A percentile compares a stretch with the other conserved stretches of the same genome.
phyloP scores from a whole-genome alignment of 2,888 invertebrate species.

The Therioaphis trifolii region DNA sequence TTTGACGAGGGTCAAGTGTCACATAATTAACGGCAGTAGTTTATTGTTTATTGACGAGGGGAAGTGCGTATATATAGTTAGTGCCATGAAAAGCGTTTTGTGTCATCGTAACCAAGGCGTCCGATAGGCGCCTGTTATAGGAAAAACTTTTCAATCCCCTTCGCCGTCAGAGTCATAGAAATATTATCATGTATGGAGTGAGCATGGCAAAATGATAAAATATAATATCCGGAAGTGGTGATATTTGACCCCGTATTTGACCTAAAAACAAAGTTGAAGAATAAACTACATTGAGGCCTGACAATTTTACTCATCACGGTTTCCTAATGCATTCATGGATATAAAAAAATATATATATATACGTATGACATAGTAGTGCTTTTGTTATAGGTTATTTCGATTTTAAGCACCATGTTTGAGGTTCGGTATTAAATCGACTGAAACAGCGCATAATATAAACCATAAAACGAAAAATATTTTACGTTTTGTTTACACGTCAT shows the following conservation, averaged over 20 bases:
- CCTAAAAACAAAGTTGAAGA: conserved; percentile 30
- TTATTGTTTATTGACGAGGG: conserved; percentile 36
- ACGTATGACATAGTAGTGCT: background rate
- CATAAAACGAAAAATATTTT: conserved; percentile 25
- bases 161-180: background rate
- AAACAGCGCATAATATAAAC: conserved; percentile 7
- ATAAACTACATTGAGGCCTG: background rate
- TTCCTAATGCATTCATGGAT: background rate
- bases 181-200: background rate
- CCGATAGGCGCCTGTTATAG: conserved; percentile 17
- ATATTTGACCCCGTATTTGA: conserved; percentile 17
- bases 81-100: background rate
- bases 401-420: background rate
- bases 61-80: background rate
- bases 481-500: conserved; percentile 43
- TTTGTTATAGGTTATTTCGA: background rate
- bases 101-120: conserved; percentile 22
- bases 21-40: background rate
- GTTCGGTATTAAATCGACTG: conserved; percentile 18
- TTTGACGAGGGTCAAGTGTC: background rate
- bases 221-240: background rate
- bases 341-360: background rate
- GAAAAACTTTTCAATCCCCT: conserved; percentile 28
- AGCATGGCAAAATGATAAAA: conserved; percentile 18
- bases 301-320: conserved; percentile 23